Evolutionary conservation across 2,888 invertebrate genomes (phyloP), one percentile per base, ranked within the genome.

Genomic region (Drosophila paracracens): DNA sequence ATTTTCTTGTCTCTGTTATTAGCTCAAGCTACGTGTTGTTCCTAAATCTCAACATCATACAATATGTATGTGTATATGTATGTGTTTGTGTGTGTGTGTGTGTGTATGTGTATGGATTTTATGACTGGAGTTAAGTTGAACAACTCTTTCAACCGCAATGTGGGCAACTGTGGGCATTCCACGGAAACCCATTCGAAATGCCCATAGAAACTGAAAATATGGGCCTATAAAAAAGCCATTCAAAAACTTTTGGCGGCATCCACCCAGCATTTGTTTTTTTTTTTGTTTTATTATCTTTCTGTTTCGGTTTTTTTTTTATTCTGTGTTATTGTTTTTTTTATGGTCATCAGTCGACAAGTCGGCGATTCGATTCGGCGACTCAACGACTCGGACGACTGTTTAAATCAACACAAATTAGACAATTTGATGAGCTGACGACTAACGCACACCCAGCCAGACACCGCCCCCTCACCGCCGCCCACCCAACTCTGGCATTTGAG

Each of bases 341-440:
- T 76, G 61, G 58, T 51, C 27, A 16, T 27, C 35, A 18, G 27
- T 38, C 8, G 29, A 29, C 48, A 52, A 27, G 6, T 25, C 52
- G 57, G 38, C 56, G 38, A 29, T 29, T 38, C 21, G 56, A 56
- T 21, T 53, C 53, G 63, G 63, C 66, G 40, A 61, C 57, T 57
- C 52, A 50, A 35, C 29, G 65, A 43, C 54, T 36, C 27, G n/a
- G 50, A 53, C 58, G 82, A 72, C 74, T 80, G 72, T 86, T 83
- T 86, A 83, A 86, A 86, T 82, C 82, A 82, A 78, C 87, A 83
- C 75, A 78, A 83, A 83, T 87, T 87, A 70, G 78, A 83, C 75
- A 83, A 78, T 80, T 79, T 80, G 84, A 82, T 83, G 83, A 74
- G 83, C 81, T 83, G 79, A 53, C 79, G 59, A 74, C 18, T 29